A percentile compares a stretch with the other conserved stretches of the same genome.
Evolutionary conservation across 2,113 vertebrate genomes (phyloP).

Genomic region (Stegastes partitus): DNA sequence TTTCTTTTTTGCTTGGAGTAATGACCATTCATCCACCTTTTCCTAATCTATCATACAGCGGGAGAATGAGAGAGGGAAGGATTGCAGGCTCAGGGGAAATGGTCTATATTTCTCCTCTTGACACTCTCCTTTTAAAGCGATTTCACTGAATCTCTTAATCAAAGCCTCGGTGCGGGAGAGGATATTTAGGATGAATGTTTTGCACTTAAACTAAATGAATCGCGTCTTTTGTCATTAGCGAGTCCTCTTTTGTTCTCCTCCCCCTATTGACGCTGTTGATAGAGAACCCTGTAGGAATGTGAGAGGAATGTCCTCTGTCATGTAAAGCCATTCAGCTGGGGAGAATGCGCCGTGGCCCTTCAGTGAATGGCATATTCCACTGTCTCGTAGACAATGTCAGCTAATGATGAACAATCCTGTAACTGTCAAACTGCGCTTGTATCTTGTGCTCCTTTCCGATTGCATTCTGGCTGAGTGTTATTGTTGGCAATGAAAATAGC

Average conservation of each 20-base stretch:
- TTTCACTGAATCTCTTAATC: constrained; percentile 76
- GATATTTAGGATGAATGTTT: constrained; percentile 74
- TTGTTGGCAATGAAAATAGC: constrained; percentile 75
- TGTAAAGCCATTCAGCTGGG: constrained; percentile 59
- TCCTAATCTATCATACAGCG: constrained; percentile 60
- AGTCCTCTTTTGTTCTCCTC: constrained; percentile 40
- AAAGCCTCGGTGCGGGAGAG: constrained; percentile 55
- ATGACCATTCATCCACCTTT: constrained; percentile 51
- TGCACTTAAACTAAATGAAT: constrained; percentile 76
- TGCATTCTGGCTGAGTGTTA: constrained; percentile 62
- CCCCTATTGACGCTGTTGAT: constrained; percentile 61
- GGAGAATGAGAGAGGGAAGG: constrained; percentile 54
- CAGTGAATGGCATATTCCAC: constrained; percentile 60
- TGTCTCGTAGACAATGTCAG: constrained; percentile 71
- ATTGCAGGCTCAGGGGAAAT: constrained; percentile 45
- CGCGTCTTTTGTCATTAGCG: constrained; percentile 71
- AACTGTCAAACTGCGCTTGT: constrained; percentile 66
- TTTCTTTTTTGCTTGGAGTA: constrained; percentile 45
- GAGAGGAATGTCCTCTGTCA: constrained; percentile 66
- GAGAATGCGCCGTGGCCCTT: constrained; percentile 57
- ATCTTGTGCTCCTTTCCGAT: constrained; percentile 41
- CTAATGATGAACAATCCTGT: constrained; percentile 78
- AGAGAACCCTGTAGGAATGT: constrained; percentile 55
- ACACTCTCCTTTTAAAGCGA: constrained; percentile 65
- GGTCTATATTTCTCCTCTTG: constrained; percentile 67